A percentile compares a stretch with the other conserved stretches of the same genome.
Conservation (phyloP, 2,888 invertebrate genomes). For the Maniola hyperantus region DNA sequence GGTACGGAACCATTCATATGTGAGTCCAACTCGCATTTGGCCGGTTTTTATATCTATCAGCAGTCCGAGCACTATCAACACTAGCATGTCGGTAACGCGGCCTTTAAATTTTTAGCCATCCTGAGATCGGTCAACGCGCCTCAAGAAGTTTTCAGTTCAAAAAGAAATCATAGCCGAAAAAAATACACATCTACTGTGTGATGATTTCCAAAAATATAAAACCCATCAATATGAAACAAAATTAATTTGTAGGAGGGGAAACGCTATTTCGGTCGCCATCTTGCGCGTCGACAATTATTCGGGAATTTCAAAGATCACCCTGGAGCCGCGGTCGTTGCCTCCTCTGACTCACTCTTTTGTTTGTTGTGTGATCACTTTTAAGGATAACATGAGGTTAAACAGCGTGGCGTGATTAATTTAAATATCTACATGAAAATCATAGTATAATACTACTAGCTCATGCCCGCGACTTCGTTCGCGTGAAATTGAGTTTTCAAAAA, state of each 20-base stretch:
- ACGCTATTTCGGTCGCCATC: conserved; percentile 77
- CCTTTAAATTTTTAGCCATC: too few relatives aligned
- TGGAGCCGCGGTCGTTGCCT: conserved; percentile 73
- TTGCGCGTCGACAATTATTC: conserved; percentile 79
- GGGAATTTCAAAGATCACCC: conserved; percentile 82
- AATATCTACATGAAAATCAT: conserved; percentile 11
- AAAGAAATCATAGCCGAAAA: not conserved
- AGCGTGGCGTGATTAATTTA: conserved; percentile 22
- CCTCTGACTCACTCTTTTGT: conserved; percentile 77
- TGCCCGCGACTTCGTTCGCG: too few relatives aligned
- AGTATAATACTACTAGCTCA: too few relatives aligned
- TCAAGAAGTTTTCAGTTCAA: not conserved
- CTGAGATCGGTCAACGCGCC: too few relatives aligned
- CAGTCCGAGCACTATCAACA: too few relatives aligned
- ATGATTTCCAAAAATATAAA: conserved; percentile 58
- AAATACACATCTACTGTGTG: not conserved
- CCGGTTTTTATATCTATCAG: too few relatives aligned
- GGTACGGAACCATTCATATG: too few relatives aligned
- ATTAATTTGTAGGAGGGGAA: conserved; percentile 72
- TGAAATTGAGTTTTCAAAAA: too few relatives aligned
- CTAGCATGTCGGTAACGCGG: too few relatives aligned
- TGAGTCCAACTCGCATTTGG: too few relatives aligned
- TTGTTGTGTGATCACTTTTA: conserved; percentile 41
- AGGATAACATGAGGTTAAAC: conserved; percentile 33
- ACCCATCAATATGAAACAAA: conserved; percentile 79